Evolutionary conservation across 2,113 vertebrate species (phyloP), one percentile per base, ranked within the genome.

Genomic region (Pygoscelis antarcticus): DNA sequence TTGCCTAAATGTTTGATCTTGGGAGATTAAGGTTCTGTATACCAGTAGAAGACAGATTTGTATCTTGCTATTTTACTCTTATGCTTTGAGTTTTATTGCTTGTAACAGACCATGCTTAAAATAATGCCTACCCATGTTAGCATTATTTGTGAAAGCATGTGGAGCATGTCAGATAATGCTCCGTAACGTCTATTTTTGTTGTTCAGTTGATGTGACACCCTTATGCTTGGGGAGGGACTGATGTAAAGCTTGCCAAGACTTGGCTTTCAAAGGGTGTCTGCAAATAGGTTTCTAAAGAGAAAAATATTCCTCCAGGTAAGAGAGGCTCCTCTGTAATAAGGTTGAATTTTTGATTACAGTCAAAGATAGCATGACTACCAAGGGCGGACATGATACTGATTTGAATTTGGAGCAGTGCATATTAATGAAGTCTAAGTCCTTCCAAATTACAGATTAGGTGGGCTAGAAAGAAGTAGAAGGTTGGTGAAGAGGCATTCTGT

Each of bases 131-230:
- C 8, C 65, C 19, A 1, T 14, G 78, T 7, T 12, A 30, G 30
- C 32, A 1, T 20, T 11, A 4, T 42, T 30, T 4, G 7, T 17
- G 49, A 10, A 27, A n/a, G 75, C 62, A 3, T 1, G 38, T 36
- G 83, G 64, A 54, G 77, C 38, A 6, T 0, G 22, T 46, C 46
- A 13, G 36, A 8, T 46, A 49, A 25, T 1, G 2, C 58, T 47
- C 26, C 21, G 0, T 11, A 60, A 25, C 1, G 0, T 42, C 79
- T 61, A 3, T 8, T 21, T 79, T 36, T 32, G 58, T 30, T n/a
- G 17, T 32, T 68, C 54, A 36, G 66, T 19, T 57, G 54, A 10
- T 38, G 68, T 21, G 76, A 65, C 42, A 13, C 76, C 26, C 32
- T 8, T 3, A 1, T 16, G 18, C n/a, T 38, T 22, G 38, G 38